phyloP scores from a whole-genome alignment of 2,113 vertebrate species.

The Tragelaphus scriptus region DNA sequence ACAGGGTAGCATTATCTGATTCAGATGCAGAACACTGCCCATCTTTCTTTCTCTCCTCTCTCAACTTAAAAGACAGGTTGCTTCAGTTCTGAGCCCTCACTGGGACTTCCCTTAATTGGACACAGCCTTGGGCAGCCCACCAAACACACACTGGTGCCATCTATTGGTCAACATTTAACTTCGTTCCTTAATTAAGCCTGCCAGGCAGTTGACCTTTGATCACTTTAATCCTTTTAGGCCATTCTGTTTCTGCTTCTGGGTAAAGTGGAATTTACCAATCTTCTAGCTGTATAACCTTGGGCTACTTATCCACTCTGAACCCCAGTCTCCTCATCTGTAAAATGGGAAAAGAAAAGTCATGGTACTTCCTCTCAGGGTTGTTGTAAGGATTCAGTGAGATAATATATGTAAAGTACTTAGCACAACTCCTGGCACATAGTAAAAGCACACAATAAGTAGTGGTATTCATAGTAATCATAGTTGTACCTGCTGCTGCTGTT shows the following conservation, averaged over 20 bases:
- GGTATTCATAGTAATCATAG: not conserved
- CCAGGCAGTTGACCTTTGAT: not conserved
- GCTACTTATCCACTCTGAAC: not conserved
- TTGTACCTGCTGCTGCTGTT: not conserved
- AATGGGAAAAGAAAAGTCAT: not conserved
- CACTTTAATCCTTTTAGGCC: not conserved
- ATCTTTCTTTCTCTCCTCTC: not conserved
- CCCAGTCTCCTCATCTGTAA: not conserved
- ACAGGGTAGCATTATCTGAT: not conserved
- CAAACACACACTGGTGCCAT: slow-evolving; percentile 33
- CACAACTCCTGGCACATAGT: not conserved
- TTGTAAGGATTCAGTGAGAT: not conserved
- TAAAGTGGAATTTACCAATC: not conserved
- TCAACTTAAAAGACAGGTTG: not conserved
- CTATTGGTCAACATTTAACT: slow-evolving; percentile 44
- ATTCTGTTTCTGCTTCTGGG: slow-evolving; percentile 20
- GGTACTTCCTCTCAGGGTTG: not conserved
- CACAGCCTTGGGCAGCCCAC: not conserved
- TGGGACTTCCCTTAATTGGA: not conserved
- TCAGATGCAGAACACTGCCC: not conserved
- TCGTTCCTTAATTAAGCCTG: not conserved
- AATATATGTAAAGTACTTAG: not conserved
- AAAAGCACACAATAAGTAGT: not conserved
- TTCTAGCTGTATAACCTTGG: not conserved
- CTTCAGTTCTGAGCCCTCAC: not conserved